Evolutionary conservation across 2,113 vertebrate species (phyloP).

Genomic region (Charadrius vociferus): DNA sequence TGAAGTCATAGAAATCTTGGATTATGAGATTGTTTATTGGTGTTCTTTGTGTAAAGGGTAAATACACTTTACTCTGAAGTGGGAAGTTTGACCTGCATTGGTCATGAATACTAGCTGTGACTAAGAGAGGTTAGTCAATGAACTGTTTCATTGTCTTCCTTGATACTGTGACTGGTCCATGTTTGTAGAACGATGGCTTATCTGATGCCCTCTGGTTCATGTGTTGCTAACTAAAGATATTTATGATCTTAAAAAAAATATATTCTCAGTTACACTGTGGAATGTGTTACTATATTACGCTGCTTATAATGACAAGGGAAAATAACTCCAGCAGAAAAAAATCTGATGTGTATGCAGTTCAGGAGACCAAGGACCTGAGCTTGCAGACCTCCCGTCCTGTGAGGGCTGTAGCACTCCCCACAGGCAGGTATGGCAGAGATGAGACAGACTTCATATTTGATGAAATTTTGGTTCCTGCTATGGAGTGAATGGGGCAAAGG

Average conservation of each 20-base stretch:
- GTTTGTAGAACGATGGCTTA: neutral
- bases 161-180: neutral
- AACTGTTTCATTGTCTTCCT: neutral
- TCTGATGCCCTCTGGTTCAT: neutral
- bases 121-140: neutral
- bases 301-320: neutral
- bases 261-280: neutral
- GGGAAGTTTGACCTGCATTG: neutral
- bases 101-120: neutral
- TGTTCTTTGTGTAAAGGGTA: neutral
- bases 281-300: neutral
- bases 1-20: neutral
- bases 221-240: neutral
- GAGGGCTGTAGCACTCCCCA: neutral
- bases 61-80: neutral
- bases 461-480: neutral
- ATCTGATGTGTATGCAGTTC: neutral
- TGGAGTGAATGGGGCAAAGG: neutral
- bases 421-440: neutral
- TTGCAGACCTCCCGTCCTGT: accelerated
- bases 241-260: neutral
- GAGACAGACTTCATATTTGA: neutral
- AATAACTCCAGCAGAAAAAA: neutral
- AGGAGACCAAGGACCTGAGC: neutral
- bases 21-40: neutral